Conservation (phyloP, 2,113 vertebrate species). For the Muntiacus reevesi region DNA sequence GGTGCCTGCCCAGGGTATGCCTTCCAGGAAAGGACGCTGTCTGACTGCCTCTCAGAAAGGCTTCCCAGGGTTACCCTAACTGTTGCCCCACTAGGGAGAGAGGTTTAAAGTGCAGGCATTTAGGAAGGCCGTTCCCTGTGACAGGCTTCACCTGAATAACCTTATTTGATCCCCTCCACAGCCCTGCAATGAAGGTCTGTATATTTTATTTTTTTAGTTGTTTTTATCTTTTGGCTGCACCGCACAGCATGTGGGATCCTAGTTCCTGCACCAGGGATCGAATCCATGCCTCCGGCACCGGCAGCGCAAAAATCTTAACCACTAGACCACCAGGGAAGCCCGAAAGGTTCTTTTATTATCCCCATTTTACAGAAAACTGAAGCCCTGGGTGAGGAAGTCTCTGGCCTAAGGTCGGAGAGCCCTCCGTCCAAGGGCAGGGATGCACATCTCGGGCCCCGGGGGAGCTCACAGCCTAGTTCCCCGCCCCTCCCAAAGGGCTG, state of each 20-base stretch:
- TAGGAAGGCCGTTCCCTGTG: neutral
- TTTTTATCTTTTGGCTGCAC: neutral
- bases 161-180: neutral
- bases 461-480: neutral
- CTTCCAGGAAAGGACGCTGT: neutral
- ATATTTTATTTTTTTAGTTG: neutral
- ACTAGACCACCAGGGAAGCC: neutral
- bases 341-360: neutral
- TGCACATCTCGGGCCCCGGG: neutral
- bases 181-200: neutral
- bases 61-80: neutral
- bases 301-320: neutral
- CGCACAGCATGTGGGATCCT: neutral
- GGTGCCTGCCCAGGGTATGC: neutral
- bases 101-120: neutral
- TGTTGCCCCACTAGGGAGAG: neutral
- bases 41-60: neutral
- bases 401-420: neutral
- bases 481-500: neutral
- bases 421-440: neutral
- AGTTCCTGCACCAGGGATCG: neutral
- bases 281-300: neutral
- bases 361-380: neutral
- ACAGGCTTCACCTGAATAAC: neutral
- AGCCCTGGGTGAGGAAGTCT: neutral